Evolutionary conservation across 2,113 vertebrate genomes (phyloP), one percentile per base, ranked within the genome.

Genomic region (Upupa epops): DNA sequence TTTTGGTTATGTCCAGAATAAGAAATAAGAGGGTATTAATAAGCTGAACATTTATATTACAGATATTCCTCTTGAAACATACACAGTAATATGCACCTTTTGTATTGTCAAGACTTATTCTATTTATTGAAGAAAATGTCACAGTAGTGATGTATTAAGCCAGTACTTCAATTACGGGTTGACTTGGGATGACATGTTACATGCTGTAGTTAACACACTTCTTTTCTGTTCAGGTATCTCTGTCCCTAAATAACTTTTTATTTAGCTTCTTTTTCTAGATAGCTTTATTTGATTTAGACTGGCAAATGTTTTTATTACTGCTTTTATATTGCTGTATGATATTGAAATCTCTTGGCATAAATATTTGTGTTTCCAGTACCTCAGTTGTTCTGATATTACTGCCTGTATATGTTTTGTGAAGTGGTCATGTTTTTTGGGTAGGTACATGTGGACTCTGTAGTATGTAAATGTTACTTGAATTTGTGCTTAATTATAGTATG

Each of bases 391-490:
- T 97, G 97, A 97, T 98, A 98, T 98, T 97, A 97, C 98, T 98
- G 98, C 98, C 98, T 99, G 98, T 98, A 98, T 98, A 97, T 97
- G 98, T 98, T 98, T 98, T 98, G 98, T 99, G 98, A 98, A 98
- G 98, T 98, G 97, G 98, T 98, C 98, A 96, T 98, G 98, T 98
- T 99, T 98, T 97, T 97, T 96, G 98, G 98, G 98, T 98, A 98
- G 98, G 98, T 98, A 98, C 98, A 98, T 97, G 98, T 99, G 98
- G 98, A 98, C 98, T 98, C 98, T 97, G 97, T 99, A 98, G 98
- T 99, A 98, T 98, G 98, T 99, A 98, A 99, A 98, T 99, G 99
- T 99, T 99, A 99, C 99, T 99, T 99, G 98, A 99, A 99, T 98
- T 98, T 98, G 98, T 99, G 98, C 98, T 98, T 98, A 98, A 98